These are phyloP conservation scores for Cydia pomonella DNA, from an alignment of 1,140 invertebrate species.

Conservation along the genomic window DNA sequence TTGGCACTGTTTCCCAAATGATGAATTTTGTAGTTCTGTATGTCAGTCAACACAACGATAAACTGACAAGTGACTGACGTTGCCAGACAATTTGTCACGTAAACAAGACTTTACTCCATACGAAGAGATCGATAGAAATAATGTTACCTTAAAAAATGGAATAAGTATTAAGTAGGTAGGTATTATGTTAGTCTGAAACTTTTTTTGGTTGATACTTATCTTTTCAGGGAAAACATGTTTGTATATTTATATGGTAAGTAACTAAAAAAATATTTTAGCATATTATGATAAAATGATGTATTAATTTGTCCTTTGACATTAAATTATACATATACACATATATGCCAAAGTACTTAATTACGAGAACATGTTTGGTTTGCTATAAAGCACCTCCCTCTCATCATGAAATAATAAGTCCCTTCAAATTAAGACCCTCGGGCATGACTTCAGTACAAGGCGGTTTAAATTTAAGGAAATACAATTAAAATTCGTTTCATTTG, in stretches of 20 bases:
- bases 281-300: neutral
- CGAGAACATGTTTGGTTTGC: neutral
- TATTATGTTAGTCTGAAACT: neutral
- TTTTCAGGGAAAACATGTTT: no score
- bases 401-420: conserved; percentile 18
- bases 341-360: conserved; percentile 6
- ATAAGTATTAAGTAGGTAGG: neutral
- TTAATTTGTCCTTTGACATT: neutral
- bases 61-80: conserved; percentile 15
- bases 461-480: conserved; percentile 33
- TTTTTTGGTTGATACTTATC: no score
- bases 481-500: conserved; percentile 33
- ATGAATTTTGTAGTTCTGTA: conserved; percentile 6
- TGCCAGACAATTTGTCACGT: conserved; percentile 6
- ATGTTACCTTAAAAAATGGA: neutral
- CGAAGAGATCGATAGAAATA: neutral
- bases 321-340: neutral
- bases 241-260: neutral
- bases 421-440: conserved; percentile 26
- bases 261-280: neutral
- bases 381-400: neutral
- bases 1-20: neutral
- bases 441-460: conserved; percentile 30
- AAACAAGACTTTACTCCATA: neutral
- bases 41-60: conserved; percentile 3